Percentiles rank a stretch among this genome's conserved stretches.
Conservation (phyloP, 2,113 vertebrate species). For the Tachysurus vachellii region DNA sequence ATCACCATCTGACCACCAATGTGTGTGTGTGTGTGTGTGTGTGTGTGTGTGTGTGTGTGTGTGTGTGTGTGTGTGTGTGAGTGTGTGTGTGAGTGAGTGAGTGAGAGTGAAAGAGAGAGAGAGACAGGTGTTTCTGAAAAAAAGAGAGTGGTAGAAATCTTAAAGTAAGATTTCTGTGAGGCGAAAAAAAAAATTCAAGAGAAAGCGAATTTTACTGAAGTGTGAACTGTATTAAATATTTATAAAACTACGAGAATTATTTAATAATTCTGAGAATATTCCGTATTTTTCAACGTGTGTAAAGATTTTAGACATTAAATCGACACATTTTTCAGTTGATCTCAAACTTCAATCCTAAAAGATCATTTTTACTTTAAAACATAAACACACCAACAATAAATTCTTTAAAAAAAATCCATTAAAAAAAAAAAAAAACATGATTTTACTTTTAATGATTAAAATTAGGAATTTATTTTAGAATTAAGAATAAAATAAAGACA, state of each 20-base stretch:
- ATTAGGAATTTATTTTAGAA: not conserved
- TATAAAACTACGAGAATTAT: not conserved
- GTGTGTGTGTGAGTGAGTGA: not conserved
- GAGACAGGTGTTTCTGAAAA: not conserved
- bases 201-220: not conserved
- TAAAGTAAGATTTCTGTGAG: not conserved
- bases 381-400: not conserved
- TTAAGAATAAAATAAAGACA: no score
- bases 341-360: not conserved
- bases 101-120: no score
- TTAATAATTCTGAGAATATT: not conserved
- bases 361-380: not conserved
- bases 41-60: slow-evolving; percentile 5
- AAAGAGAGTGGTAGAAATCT: not conserved
- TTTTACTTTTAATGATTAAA: no score
- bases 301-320: not conserved
- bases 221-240: no score
- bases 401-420: no score
- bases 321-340: not conserved
- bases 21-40: not conserved
- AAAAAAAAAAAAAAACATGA: not conserved
- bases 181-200: not conserved
- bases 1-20: slow-evolving; percentile 34
- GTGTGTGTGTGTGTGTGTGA: not conserved
- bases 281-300: not conserved